Conservation (phyloP, 1,140 invertebrate species). For the Neodiprion virginianus region DNA sequence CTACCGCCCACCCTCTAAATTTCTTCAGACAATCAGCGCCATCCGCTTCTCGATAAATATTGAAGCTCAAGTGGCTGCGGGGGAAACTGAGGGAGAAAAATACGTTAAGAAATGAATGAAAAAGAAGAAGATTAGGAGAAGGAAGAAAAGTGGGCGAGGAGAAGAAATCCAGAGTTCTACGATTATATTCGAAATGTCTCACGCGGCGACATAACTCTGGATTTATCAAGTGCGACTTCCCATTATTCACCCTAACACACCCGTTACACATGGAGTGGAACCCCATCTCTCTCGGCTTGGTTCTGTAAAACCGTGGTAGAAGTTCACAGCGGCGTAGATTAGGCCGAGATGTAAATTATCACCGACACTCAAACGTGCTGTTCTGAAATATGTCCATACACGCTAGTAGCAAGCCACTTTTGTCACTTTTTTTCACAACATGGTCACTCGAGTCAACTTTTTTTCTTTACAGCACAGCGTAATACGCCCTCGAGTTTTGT, state of each 20-base stretch:
- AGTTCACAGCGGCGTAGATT: neutral
- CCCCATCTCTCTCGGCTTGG: too few relatives aligned
- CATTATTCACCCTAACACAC: neutral
- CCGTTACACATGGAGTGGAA: too few relatives aligned
- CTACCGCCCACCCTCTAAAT: neutral
- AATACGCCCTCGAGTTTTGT: neutral
- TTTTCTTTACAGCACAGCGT: neutral
- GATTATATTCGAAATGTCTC: neutral
- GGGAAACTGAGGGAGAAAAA: neutral
- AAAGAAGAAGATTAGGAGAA: neutral
- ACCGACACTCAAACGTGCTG: neutral
- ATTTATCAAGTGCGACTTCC: neutral
- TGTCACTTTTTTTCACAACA: neutral
- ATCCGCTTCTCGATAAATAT: constrained; percentile 5
- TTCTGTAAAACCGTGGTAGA: neutral
- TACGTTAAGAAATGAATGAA: neutral
- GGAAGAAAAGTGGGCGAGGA: neutral
- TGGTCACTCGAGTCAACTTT: neutral
- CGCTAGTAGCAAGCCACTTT: too few relatives aligned
- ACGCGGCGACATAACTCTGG: neutral
- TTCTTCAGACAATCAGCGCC: neutral
- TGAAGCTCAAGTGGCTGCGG: neutral
- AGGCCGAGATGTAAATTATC: neutral
- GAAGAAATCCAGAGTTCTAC: neutral
- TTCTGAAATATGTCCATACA: neutral